Base-by-base conservation (phyloP, 2,113 vertebrate species). In the Gavialis gangeticus region DNA sequence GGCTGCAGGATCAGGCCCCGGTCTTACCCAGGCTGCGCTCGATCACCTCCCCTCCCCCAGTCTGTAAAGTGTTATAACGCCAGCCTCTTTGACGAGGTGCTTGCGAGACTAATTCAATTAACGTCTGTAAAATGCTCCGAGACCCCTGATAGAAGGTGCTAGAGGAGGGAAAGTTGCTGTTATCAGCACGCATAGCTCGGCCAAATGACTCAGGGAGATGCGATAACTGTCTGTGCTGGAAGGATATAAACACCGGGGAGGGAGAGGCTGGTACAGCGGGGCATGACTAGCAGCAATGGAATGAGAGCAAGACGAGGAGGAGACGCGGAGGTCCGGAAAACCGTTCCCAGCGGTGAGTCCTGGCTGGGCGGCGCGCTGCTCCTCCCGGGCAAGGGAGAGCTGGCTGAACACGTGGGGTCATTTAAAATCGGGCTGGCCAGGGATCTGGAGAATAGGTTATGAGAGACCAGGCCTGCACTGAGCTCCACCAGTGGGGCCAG, bases 141-240 rank as follows among this genome's bases (percentile, higher is more conserved):
- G 96, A 95, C 90, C 96, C 96, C 88, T 94, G 95, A 94, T 94
- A 95, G 94, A 95, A 96, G 96, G 96, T 96, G 95, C 92, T 96
- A 88, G 95, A 96, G 96, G 96, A 96, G 95, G 91, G 95, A 96
- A 91, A 95, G 93, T 94, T 66, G 22, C 25, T 55, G 88, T 96
- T 88, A 83, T 57, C 93, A 67, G 79, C 57, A 13, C 87, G 96
- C 21, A 9, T 73, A 24, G 69, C 69, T 73, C 25, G 96, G 84
- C 96, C 96, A 90, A 90, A 87, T 89, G 94, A 93, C 96, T 94
- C 89, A 76, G 5, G 96, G 96, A 91, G 86, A 93, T 92, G 95
- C 12, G 62, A 88, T 95, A 95, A 95, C 94, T 93, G 92, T 95
- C 96, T 94, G 91, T 94, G 37, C 91, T 94, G 88, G 92, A 90